Conservation (phyloP, 1,140 invertebrate species). For the Drosophila sturtevanti region DNA sequence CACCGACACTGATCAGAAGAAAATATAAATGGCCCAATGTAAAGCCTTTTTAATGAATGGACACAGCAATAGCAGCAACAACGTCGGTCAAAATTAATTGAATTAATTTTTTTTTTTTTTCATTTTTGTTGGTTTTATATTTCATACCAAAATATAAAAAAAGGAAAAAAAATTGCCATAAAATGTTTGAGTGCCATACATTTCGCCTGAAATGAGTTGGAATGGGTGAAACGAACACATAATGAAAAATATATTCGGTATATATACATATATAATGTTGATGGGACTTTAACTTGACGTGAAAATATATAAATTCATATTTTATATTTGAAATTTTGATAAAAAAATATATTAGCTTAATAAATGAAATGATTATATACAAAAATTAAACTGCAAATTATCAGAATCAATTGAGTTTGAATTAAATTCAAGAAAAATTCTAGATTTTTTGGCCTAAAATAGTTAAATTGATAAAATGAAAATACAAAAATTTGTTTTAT, state of each 20-base stretch:
- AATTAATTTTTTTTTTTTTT: slow-evolving; percentile 56
- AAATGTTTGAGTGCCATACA: slow-evolving; percentile 8
- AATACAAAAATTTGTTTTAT: too few relatives aligned
- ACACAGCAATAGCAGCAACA: slow-evolving; percentile 18
- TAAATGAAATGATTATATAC: not conserved
- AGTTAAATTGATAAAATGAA: too few relatives aligned
- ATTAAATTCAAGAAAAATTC: too few relatives aligned
- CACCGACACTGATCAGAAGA: slow-evolving; percentile 12
- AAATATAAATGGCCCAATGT: slow-evolving; percentile 9
- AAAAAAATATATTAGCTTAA: not conserved
- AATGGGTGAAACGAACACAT: not conserved
- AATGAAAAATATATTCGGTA: slow-evolving; percentile 9
- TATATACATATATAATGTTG: not conserved
- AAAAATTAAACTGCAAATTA: not conserved
- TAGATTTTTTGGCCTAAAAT: too few relatives aligned
- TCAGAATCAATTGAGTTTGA: too few relatives aligned
- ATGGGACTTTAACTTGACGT: not conserved
- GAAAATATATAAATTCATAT: not conserved
- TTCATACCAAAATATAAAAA: not conserved
- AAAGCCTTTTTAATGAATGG: slow-evolving; percentile 45
- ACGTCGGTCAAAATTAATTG: slow-evolving; percentile 49
- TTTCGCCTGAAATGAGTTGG: slow-evolving; percentile 18
- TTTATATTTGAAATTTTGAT: not conserved
- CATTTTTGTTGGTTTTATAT: slow-evolving; percentile 35
- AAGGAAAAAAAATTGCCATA: slow-evolving; percentile 8